Evolutionary conservation across 1,140 invertebrate genomes (phyloP), one percentile per base, ranked within the genome.

Genomic region (Microplitis mediator): DNA sequence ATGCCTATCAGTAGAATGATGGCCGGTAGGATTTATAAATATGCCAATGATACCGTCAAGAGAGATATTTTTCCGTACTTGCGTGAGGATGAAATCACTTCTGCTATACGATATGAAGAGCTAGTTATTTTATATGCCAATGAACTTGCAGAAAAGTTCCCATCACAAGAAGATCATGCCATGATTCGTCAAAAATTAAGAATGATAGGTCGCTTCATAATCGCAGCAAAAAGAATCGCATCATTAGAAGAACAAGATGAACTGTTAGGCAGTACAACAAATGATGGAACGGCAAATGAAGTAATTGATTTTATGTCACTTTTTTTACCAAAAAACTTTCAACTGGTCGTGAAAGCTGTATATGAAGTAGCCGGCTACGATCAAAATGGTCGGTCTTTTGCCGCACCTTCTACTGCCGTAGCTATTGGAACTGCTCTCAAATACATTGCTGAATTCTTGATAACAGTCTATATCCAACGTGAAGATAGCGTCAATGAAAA

Each of bases 41-140:
- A 14, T 16, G 60, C 60, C 32, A 51, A 51, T 23, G 3, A 11
- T 9, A 34, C 51, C 4, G n/a, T 63, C 11, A 16, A 35, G n/a
- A 31, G 54, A 23, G 35, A 34, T 16, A 36, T 69, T 2, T 69
- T 69, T 56, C 67, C 67, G 0, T 14, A 32, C 5, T 16, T 73
- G 8, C 64, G 64, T 6, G 71, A 73, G 14, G 71, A 73, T 60
- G 35, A 56, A 4, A 32, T 67, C 1, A 35, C 32, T 3, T 52
- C 9, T 23, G 9, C 45, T n/a, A 61, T 73, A n/a, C 31, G 64
- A 39, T 73, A 68, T 68, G 71, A 73, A 52, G 63, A 73, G 45
- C 35, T 73, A 31, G 6, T 67, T 9, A 73, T 73, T 31, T 23
- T 50, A 36, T 67, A 14, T 23, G 63, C 34, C 2, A 74, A 74